phyloP scores from a whole-genome alignment of 2,113 vertebrate species.

The Ceyx margarethae region DNA sequence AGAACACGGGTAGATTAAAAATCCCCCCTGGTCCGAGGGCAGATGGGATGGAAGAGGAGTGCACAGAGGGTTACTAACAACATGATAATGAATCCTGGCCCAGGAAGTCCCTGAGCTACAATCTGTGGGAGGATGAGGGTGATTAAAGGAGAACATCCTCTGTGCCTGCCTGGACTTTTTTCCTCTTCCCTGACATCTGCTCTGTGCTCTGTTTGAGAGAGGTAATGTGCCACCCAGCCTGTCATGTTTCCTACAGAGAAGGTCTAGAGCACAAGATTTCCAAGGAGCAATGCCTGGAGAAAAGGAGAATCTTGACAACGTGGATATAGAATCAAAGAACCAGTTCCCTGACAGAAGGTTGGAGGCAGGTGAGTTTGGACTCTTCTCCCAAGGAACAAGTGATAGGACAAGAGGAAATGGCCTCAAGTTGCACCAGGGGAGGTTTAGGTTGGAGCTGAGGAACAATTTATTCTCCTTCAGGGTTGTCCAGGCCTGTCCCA shows the following conservation, averaged over 20 bases:
- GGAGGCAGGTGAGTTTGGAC: background rate
- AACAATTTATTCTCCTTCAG: background rate
- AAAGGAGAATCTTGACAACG: background rate
- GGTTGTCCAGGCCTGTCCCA: background rate
- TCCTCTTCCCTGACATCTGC: background rate
- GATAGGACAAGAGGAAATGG: background rate
- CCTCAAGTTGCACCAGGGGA: background rate
- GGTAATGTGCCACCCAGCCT: background rate
- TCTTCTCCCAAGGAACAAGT: background rate
- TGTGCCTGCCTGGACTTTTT: background rate
- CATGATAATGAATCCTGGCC: background rate
- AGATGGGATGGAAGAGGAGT: background rate
- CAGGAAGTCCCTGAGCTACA: background rate
- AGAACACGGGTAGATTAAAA: background rate
- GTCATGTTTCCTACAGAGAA: background rate
- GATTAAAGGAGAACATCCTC: rapidly evolving
- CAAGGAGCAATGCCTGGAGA: background rate
- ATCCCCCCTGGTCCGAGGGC: background rate
- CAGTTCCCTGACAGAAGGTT: background rate
- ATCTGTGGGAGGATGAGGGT: background rate
- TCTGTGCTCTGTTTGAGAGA: background rate
- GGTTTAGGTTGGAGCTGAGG: background rate
- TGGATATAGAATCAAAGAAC: no score
- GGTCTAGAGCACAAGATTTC: background rate
- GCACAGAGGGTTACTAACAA: background rate